A percentile compares a stretch with the other conserved stretches of the same genome.
Conservation (phyloP, 2,797 vertebrate genomes). For the Chromobotia macracanthus region DNA sequence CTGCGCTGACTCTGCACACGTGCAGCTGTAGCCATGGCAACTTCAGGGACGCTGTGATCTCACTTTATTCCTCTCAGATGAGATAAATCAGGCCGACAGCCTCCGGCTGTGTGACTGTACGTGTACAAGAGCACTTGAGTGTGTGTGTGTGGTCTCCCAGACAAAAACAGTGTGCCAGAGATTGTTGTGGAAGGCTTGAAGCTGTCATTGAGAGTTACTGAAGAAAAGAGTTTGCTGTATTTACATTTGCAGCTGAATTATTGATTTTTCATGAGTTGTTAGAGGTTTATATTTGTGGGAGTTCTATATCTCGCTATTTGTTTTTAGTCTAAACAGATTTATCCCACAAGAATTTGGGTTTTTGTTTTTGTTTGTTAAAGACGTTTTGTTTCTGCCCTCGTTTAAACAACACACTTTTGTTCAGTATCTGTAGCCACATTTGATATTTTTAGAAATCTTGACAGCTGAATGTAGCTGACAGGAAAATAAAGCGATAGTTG, state of each 20-base stretch:
- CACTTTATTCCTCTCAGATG: slow-evolving; percentile 54
- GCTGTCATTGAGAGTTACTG: background rate
- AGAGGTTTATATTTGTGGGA: background rate
- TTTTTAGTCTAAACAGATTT: background rate
- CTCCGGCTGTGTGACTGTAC: slow-evolving; percentile 60
- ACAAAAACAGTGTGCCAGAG: slow-evolving; percentile 52
- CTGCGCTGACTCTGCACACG: slow-evolving; percentile 70
- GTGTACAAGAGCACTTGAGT: slow-evolving; percentile 43
- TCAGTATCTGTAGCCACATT: background rate
- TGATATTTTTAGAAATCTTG: background rate
- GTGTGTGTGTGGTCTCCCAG: slow-evolving; percentile 50
- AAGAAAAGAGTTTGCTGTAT: slow-evolving; percentile 16
- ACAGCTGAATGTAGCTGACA: background rate
- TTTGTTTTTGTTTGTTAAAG: background rate
- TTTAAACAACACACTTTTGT: background rate
- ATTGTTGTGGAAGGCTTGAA: slow-evolving; percentile 13
- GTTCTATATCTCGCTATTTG: background rate
- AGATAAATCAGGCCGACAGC: slow-evolving; percentile 74
- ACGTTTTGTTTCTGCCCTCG: background rate
- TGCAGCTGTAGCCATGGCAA: slow-evolving; percentile 79
- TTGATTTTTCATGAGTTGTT: background rate
- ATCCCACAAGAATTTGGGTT: background rate
- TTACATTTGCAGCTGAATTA: background rate
- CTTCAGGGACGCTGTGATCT: slow-evolving; percentile 61
- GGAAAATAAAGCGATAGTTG: background rate